Conservation (phyloP, 2,113 vertebrate genomes). For the Nyctereutes procyonoides region DNA sequence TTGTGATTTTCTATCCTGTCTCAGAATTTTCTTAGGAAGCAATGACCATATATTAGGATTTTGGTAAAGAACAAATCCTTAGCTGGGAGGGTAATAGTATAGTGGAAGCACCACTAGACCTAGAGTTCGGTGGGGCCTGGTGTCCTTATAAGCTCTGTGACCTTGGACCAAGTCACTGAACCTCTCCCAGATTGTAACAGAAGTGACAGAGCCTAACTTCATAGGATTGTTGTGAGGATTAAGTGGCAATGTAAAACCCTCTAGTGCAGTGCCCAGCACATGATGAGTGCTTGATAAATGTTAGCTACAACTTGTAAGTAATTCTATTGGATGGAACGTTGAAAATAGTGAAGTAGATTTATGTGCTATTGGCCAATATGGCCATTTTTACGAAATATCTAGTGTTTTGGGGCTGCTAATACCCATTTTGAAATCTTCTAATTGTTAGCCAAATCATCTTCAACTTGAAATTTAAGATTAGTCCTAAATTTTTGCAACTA, state of each 20-base stretch:
- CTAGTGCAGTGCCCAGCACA: background rate
- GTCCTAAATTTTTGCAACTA: background rate
- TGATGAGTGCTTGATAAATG: background rate
- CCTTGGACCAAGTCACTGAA: background rate
- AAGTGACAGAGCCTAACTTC: background rate
- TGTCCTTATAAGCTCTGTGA: background rate
- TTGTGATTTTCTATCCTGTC: constrained; percentile 9
- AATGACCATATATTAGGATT: background rate
- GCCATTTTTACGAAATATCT: background rate
- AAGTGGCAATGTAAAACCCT: background rate
- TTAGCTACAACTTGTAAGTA: background rate
- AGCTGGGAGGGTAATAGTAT: background rate
- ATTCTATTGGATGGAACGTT: background rate
- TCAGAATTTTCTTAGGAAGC: background rate
- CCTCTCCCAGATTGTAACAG: background rate
- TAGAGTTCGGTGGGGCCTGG: background rate
- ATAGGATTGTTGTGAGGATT: background rate
- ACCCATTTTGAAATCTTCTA: constrained; percentile 45
- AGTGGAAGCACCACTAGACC: background rate
- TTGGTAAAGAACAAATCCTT: background rate
- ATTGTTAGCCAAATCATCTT: background rate
- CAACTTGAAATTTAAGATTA: background rate
- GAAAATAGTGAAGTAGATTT: background rate
- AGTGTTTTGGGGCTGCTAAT: background rate
- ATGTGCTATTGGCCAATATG: background rate